Evolutionary conservation across 2,797 vertebrate genomes (phyloP).

Genomic region (Scarus forsteni): DNA sequence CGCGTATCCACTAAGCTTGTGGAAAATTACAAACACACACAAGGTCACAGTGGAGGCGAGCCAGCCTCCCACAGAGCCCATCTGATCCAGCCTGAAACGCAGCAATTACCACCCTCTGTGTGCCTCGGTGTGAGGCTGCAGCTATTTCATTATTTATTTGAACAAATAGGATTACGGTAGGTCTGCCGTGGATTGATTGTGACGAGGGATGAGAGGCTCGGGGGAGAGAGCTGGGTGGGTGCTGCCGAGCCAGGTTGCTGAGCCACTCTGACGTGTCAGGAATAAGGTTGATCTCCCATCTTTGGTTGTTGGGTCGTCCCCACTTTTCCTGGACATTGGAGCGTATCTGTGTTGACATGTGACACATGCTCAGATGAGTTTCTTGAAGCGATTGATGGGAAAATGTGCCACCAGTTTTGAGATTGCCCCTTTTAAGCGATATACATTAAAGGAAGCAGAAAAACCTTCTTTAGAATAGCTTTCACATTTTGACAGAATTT

Average conservation of each 20-base stretch:
- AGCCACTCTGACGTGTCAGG: slow-evolving; percentile 69
- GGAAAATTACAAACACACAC: slow-evolving; percentile 83
- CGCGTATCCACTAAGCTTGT: slow-evolving; percentile 78
- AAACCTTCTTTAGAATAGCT: slow-evolving; percentile 52
- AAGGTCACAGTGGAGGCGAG: slow-evolving; percentile 79
- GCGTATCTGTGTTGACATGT: slow-evolving; percentile 65
- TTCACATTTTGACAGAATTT: slow-evolving; percentile 39
- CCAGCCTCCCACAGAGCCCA: slow-evolving; percentile 81
- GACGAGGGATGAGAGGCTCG: slow-evolving; percentile 74
- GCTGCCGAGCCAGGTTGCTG: slow-evolving; percentile 42
- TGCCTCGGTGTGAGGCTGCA: slow-evolving; percentile 66
- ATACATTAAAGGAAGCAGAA: slow-evolving; percentile 50
- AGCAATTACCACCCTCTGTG: slow-evolving; percentile 80
- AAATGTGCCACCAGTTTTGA: slow-evolving; percentile 47
- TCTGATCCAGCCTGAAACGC: slow-evolving; percentile 81
- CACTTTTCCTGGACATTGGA: slow-evolving; percentile 67
- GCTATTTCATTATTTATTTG: slow-evolving; percentile 85
- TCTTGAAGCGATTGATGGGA: slow-evolving; percentile 48
- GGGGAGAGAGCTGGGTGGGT: slow-evolving; percentile 51
- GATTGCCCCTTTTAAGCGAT: slow-evolving; percentile 46
- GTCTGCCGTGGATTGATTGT: slow-evolving; percentile 79
- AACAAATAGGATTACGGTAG: slow-evolving; percentile 82
- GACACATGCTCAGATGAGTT: slow-evolving; percentile 61
- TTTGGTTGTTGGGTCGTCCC: slow-evolving; percentile 44
- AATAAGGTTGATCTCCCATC: slow-evolving; percentile 58